Conservation (phyloP, 2,888 invertebrate genomes). For the Phytoseiulus persimilis region DNA sequence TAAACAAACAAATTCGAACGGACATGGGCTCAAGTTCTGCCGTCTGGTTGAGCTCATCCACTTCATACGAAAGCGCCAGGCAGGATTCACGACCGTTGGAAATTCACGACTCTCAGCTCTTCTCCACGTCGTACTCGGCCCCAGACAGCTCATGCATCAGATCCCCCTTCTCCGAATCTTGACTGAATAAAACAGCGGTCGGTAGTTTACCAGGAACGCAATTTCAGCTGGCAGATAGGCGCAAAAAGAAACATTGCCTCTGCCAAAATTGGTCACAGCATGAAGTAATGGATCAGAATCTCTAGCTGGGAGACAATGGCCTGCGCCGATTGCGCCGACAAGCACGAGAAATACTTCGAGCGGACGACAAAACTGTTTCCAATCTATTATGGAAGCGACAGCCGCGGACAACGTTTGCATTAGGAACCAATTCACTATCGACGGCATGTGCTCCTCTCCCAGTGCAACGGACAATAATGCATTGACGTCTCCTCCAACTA, state of each 20-base stretch:
- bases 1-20: neutral
- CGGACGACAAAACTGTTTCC: neutral
- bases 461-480: too few species aligned
- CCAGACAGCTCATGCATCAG: neutral
- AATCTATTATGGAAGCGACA: neutral
- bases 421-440: neutral
- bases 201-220: neutral
- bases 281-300: constrained; percentile 5
- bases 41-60: neutral
- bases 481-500: too few species aligned
- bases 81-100: neutral
- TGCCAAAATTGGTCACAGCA: neutral
- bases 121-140: neutral
- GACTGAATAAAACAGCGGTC: neutral
- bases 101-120: neutral
- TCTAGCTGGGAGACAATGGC: neutral
- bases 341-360: neutral
- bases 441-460: too few species aligned
- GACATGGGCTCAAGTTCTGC: neutral
- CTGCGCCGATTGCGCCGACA: neutral
- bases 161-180: neutral
- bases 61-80: neutral
- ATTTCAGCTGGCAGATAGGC: neutral
- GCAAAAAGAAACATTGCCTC: neutral
- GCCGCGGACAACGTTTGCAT: neutral